Conservation (phyloP, 1,140 invertebrate genomes). For the Lucilia sericata region DNA sequence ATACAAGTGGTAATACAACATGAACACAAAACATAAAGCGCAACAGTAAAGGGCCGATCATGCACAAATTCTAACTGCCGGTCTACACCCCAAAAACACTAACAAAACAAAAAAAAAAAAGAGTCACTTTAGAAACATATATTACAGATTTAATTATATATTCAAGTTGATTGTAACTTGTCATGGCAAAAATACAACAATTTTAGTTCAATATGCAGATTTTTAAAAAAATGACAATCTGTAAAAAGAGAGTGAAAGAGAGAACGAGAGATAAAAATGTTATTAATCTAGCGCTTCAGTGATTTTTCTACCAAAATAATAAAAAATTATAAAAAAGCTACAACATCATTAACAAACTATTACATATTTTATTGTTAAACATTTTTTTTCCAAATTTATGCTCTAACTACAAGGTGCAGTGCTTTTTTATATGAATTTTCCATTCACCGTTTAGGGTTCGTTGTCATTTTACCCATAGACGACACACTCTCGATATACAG, state of each 20-base stretch:
- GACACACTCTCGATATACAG: background rate
- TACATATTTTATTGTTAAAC: background rate
- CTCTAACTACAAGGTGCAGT: constrained; percentile 1
- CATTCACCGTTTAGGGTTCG: constrained; percentile 34
- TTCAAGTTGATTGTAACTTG: background rate
- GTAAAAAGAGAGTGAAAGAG: background rate
- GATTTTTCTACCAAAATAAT: constrained; percentile 5
- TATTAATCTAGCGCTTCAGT: constrained; percentile 33
- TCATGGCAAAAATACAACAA: background rate
- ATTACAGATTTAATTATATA: background rate
- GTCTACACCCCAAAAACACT: constrained; percentile 30
- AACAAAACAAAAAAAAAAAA: background rate
- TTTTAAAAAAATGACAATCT: background rate
- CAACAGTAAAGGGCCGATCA: constrained; percentile 40
- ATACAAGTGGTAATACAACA: background rate
- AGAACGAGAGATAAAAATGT: background rate
- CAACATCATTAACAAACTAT: background rate
- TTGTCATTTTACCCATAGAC: constrained; percentile 13
- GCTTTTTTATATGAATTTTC: background rate
- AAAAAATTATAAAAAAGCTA: background rate
- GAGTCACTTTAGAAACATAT: background rate
- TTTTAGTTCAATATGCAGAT: constrained; percentile 33
- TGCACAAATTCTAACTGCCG: constrained; percentile 29
- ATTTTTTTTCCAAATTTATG: background rate
- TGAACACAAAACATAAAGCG: background rate